Conservation (phyloP, 1,140 invertebrate genomes). For the Rhopalosiphum padi region DNA sequence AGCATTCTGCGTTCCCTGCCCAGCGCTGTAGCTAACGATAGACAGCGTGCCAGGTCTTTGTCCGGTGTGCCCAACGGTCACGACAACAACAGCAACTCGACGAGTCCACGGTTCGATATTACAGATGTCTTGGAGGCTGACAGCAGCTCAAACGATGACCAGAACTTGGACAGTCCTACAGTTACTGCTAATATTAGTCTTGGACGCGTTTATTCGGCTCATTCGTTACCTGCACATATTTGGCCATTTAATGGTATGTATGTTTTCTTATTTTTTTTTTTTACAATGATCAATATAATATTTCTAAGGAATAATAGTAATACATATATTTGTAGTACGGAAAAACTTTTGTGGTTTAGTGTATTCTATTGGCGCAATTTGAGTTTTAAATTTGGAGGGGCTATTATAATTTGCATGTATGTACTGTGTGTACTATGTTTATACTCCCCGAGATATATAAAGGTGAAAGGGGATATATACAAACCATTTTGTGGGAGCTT, state of each 20-base stretch:
- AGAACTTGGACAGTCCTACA: conserved; percentile 62
- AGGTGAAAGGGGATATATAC: too few relatives aligned
- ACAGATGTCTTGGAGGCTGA: conserved; percentile 71
- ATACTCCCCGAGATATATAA: too few relatives aligned
- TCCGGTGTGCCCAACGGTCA: conserved; percentile 79
- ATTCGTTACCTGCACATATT: conserved; percentile 88
- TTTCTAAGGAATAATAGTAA: not conserved
- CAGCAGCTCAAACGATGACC: conserved; percentile 67
- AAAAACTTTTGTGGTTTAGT: not conserved
- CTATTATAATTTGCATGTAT: too few relatives aligned
- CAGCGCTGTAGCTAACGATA: conserved; percentile 72
- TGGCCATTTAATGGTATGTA: conserved; percentile 87
- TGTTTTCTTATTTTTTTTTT: not conserved
- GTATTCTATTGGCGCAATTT: too few relatives aligned
- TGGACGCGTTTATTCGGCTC: conserved; percentile 83
- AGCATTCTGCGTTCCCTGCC: conserved; percentile 77
- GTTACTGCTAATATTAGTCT: conserved; percentile 62
- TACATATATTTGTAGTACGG: not conserved
- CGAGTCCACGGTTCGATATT: conserved; percentile 65
- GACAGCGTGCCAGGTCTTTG: conserved; percentile 80
- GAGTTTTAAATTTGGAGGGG: too few relatives aligned
- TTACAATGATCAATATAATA: not conserved
- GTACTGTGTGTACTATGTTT: too few relatives aligned
- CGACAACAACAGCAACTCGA: conserved; percentile 61
- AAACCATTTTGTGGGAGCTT: too few relatives aligned